Evolutionary conservation across 1,140 invertebrate genomes (phyloP).

Genomic region (Caenorhabditis briggsae): DNA sequence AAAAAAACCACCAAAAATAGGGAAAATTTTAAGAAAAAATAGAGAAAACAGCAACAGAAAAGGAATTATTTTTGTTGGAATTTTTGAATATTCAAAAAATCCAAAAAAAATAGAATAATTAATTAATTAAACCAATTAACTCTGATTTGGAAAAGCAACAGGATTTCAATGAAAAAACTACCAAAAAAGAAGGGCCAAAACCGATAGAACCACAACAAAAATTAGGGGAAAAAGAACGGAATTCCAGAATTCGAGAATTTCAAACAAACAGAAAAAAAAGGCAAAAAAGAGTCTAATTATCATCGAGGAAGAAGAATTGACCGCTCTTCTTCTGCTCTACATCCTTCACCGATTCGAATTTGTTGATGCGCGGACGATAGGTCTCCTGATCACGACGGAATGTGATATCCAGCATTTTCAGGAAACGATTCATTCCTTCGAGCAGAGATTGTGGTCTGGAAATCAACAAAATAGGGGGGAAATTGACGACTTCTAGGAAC

Average conservation of each 20-base stretch:
- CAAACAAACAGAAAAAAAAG: conserved; percentile 9
- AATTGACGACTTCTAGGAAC: no score
- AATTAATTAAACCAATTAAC: no score
- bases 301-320: conserved; percentile 98
- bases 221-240: conserved; percentile 4
- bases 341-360: conserved; percentile 95
- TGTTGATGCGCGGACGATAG: conserved; percentile 97
- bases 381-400: conserved; percentile 99
- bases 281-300: conserved; percentile 78
- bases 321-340: conserved; percentile 95
- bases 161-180: no score
- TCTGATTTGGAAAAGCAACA: no score
- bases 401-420: conserved; percentile 95
- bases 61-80: no score
- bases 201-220: no score
- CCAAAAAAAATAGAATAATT: no score
- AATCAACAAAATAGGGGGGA: not conserved
- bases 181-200: no score
- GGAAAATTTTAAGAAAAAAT: no score
- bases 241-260: not conserved
- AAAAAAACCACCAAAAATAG: no score
- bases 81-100: no score
- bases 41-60: no score
- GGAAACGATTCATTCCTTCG: conserved; percentile 97
- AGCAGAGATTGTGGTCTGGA: conserved; percentile 88